Conservation (phyloP, 2,888 invertebrate genomes). For the Nephrocerus scutellatus region DNA sequence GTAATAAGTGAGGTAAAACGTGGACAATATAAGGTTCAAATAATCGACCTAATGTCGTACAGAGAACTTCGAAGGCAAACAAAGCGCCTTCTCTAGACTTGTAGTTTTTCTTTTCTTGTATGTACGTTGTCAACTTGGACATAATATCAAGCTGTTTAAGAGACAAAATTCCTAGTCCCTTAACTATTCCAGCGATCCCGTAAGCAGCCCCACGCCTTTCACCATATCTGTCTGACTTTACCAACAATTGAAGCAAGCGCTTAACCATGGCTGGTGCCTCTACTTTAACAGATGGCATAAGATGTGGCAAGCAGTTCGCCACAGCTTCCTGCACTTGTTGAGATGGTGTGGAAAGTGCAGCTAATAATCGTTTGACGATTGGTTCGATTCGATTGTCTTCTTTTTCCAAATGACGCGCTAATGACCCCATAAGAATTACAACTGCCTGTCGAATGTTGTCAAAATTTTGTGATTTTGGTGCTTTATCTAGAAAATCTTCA, state of each 20-base stretch:
- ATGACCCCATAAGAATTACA: conserved; percentile 92
- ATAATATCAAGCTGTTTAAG: conserved; percentile 94
- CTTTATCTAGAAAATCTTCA: conserved; percentile 86
- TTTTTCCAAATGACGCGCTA: conserved; percentile 92
- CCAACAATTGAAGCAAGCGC: conserved; percentile 75
- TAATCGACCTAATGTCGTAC: conserved; percentile 78
- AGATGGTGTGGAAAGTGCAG: conserved; percentile 91
- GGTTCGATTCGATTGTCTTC: conserved; percentile 85
- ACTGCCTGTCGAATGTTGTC: conserved; percentile 94
- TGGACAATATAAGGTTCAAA: conserved; percentile 99
- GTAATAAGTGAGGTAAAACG: conserved; percentile 86
- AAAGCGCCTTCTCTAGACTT: conserved; percentile 91
- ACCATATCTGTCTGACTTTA: conserved; percentile 89
- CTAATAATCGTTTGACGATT: conserved; percentile 84
- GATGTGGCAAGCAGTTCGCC: conserved; percentile 87
- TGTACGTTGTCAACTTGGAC: conserved; percentile 84
- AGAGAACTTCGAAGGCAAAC: conserved; percentile 96
- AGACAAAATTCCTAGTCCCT: conserved; percentile 92
- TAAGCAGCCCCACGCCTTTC: conserved; percentile 85
- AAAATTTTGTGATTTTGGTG: conserved; percentile 81
- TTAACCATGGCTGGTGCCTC: conserved; percentile 84
- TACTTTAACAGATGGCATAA: conserved; percentile 86
- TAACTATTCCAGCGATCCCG: conserved; percentile 92
- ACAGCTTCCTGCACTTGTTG: conserved; percentile 98
- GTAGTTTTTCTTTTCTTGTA: conserved; percentile 95